phyloP scores from a whole-genome alignment of 2,113 vertebrate genomes.

The Steatornis caripensis region DNA sequence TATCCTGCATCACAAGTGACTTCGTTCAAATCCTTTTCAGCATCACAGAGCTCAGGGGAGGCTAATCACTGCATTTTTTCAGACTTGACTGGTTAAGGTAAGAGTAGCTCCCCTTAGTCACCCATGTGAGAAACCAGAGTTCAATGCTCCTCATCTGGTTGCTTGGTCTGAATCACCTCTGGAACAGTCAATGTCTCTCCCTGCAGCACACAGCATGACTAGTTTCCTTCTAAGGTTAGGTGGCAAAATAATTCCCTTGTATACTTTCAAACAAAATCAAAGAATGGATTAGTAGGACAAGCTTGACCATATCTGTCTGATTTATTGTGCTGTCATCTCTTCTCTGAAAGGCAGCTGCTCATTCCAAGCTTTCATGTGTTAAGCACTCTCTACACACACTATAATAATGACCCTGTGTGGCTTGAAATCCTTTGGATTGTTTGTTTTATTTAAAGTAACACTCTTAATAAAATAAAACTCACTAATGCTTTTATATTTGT shows the following conservation, averaged over 20 bases:
- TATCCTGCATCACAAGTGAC: background rate
- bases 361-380: constrained; percentile 4
- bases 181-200: background rate
- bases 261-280: background rate
- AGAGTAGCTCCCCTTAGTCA: background rate
- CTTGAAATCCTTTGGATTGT: constrained; percentile 22
- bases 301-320: background rate
- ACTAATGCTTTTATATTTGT: background rate
- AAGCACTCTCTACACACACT: background rate
- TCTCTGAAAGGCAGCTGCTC: constrained; percentile 21
- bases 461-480: constrained; percentile 23
- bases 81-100: background rate
- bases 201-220: background rate
- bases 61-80: background rate
- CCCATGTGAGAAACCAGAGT: background rate
- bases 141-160: background rate
- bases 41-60: background rate
- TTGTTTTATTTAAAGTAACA: constrained; percentile 39
- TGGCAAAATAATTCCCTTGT: background rate
- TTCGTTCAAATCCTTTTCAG: background rate
- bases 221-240: background rate
- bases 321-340: background rate
- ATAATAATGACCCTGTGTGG: background rate
- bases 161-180: background rate
- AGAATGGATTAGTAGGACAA: background rate